Conservation (phyloP, 2,797 vertebrate genomes). For the Tauraco hartlaubi region DNA sequence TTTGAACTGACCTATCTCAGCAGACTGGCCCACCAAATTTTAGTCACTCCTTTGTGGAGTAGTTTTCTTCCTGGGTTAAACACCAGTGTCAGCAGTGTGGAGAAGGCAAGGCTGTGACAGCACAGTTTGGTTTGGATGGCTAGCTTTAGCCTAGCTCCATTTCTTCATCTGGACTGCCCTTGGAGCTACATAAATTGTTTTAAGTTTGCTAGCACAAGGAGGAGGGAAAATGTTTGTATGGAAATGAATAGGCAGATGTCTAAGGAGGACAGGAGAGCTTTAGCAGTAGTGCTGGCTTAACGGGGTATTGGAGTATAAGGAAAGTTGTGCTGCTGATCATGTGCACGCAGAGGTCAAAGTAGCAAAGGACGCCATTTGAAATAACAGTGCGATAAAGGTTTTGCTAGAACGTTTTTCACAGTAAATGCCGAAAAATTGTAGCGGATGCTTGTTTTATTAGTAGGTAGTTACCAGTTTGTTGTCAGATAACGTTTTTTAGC, state of each 20-base stretch:
- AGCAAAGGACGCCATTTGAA: not conserved
- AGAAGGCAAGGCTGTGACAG: not conserved
- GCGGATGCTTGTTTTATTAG: not conserved
- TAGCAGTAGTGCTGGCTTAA: not conserved
- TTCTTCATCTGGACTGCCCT: not conserved
- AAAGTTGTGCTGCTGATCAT: not conserved
- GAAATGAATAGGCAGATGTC: not conserved
- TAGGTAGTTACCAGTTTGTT: not conserved
- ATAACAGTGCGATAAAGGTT: not conserved
- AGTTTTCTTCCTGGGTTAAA: not conserved
- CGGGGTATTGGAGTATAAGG: not conserved
- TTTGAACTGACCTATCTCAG: not conserved
- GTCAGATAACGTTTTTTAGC: not conserved
- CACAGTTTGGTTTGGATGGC: not conserved
- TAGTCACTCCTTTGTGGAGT: not conserved
- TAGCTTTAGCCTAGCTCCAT: not conserved
- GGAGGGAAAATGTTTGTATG: not conserved
- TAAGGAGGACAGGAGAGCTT: not conserved
- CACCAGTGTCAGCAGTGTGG: accelerated
- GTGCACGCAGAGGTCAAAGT: not conserved
- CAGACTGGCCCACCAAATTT: not conserved
- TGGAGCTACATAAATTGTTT: not conserved
- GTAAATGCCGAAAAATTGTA: not conserved
- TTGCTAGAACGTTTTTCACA: not conserved
- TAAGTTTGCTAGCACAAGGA: not conserved